Base-by-base conservation (phyloP, 2,113 vertebrate species). In the Taxidea taxus region DNA sequence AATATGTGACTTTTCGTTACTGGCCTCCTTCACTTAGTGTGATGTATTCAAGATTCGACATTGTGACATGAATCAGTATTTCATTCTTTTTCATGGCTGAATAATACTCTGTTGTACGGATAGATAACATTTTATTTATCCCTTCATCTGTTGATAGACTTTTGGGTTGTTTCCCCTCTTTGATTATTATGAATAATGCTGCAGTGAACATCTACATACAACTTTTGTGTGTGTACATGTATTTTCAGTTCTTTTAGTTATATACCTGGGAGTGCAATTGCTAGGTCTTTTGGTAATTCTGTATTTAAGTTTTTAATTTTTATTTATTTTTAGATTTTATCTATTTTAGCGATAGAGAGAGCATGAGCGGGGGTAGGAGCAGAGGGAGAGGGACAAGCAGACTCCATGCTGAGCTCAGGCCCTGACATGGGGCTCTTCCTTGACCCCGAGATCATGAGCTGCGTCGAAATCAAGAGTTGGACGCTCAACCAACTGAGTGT, bases 1-100 rank as follows among this genome's bases (percentile, higher is more conserved):
- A 25, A 7, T 27, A 14, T 18, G 39, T 60, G 83, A 51, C 47
- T 56, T 58, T 66, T 49, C 3, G 27, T 60, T 42, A 31, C 2
- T 56, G 78, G 29, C 78, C 62, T 62, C 51, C 72, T 88, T 88
- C 31, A 27, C 15, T 56, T 34, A 72, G 10, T 2, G 9, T 83
- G 7, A 0, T 0, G 5, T 80, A 13, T 51, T 54, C 4, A 14
- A 34, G 60, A 13, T 44, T 56, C 6, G 15, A 0, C 2, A 6
- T 20, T 27, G 62, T 29, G 4, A 20, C 34, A 16, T 34, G 29
- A 66, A 34, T 66, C 31, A 66, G 62, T 34, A 34, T 34, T 66
- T 78, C 20, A 3, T 62, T 93, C 25, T 49, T 62, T 82, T 87
- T 90, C 37, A 15, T 34, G 37, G 20, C 47, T 8, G 74, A 86